Percentiles rank a stretch among this genome's conserved stretches.
These are phyloP conservation scores for Pitta sordida DNA, from an alignment of 2,113 vertebrate genomes.

Conservation along the genomic window DNA sequence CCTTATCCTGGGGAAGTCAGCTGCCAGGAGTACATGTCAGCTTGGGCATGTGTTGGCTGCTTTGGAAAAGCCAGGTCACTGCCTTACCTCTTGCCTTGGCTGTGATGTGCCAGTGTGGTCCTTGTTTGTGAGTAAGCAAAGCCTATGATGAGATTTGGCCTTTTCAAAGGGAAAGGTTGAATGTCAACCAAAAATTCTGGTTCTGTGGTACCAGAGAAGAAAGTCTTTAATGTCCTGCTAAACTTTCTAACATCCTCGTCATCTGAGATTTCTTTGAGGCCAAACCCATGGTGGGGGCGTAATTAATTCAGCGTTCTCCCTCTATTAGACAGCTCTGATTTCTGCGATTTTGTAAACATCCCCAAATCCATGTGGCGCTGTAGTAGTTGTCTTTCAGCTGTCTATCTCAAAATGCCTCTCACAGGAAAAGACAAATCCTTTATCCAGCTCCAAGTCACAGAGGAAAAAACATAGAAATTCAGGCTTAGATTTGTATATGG, in stretches of 20 bases:
- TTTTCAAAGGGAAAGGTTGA: not conserved
- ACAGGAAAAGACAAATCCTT: not conserved
- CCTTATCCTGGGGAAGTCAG: not conserved
- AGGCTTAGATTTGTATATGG: not conserved
- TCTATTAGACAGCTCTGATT: not conserved
- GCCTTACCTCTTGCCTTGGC: not conserved
- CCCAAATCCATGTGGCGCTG: not conserved
- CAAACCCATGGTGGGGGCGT: not conserved
- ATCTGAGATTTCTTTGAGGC: slow-evolving; percentile 10
- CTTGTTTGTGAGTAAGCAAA: accelerated
- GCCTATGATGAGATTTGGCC: not conserved
- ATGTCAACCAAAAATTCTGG: not conserved
- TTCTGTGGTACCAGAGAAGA: not conserved
- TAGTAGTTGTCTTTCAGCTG: not conserved
- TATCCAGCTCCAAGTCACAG: not conserved
- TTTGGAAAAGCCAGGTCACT: not conserved
- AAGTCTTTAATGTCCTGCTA: not conserved
- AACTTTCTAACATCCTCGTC: not conserved
- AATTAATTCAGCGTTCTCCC: not conserved
- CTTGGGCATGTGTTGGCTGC: not conserved
- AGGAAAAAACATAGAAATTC: not conserved
- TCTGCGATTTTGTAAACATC: slow-evolving; percentile 12
- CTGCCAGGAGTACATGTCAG: not conserved
- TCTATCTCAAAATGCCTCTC: not conserved
- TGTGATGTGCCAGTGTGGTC: not conserved